Percentiles rank a stretch among this genome's conserved stretches.
These are phyloP conservation scores for Xestia xanthographa DNA, from an alignment of 2,888 invertebrate species.

Conservation along the genomic window DNA sequence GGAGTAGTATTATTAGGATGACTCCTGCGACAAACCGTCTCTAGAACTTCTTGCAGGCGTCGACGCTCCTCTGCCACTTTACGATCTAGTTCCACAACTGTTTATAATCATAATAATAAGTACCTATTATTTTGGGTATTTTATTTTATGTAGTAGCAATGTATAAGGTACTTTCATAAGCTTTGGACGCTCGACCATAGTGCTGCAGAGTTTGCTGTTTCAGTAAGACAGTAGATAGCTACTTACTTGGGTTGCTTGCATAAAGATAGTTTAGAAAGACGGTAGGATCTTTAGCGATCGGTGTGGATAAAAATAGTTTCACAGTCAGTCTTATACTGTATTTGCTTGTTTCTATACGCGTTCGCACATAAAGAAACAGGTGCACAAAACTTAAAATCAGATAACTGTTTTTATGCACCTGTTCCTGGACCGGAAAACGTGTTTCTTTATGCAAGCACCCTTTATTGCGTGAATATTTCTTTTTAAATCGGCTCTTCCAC, in stretches of 20 bases:
- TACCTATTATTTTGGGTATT: constrained; percentile 15
- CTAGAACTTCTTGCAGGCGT: constrained; percentile 82
- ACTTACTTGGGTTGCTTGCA: neutral
- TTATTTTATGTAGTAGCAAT: too few species aligned
- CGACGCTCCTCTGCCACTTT: constrained; percentile 83
- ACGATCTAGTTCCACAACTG: constrained; percentile 85
- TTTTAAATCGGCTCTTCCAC: neutral
- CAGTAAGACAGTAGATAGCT: neutral
- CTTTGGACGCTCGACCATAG: neutral
- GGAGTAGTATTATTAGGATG: constrained; percentile 37
- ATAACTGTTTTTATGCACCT: neutral
- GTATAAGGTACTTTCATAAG: neutral
- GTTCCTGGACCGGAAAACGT: neutral
- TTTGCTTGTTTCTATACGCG: neutral
- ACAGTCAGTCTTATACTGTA: neutral
- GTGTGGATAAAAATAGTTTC: neutral
- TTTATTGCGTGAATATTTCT: neutral
- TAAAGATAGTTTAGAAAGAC: neutral
- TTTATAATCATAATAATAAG: constrained; percentile 7
- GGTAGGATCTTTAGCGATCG: neutral
- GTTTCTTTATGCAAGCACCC: neutral
- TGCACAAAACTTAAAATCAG: neutral
- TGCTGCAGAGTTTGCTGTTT: neutral
- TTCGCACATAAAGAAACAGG: neutral
- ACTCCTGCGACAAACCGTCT: constrained; percentile 79